phyloP scores from a whole-genome alignment of 2,888 invertebrate genomes.

The Chironomus riparius region DNA sequence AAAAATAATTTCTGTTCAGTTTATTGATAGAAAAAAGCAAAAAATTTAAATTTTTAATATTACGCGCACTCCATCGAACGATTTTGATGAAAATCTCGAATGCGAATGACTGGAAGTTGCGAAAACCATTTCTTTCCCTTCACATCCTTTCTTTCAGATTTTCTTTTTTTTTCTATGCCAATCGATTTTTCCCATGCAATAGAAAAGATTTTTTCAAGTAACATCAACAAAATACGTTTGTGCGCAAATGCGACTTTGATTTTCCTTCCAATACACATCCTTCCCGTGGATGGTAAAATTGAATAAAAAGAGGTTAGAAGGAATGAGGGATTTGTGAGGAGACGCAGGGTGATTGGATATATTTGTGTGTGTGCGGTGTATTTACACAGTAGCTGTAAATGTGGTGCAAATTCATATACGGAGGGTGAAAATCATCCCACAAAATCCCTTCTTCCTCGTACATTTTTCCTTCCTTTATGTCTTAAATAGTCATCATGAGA shows the following conservation, averaged over 20 bases:
- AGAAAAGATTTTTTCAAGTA: too few species aligned
- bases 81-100: constrained; percentile 16
- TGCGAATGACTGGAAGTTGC: constrained; percentile 13
- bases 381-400: too few species aligned
- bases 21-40: not conserved
- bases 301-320: too few species aligned
- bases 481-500: not conserved
- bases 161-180: not conserved
- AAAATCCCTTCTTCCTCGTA: not conserved
- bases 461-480: not conserved
- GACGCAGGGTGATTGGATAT: not conserved
- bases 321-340: not conserved
- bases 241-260: constrained; percentile 10
- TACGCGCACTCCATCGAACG: constrained; percentile 10
- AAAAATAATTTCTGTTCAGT: too few species aligned
- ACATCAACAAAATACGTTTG: not conserved
- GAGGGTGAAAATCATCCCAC: not conserved
- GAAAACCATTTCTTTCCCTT: not conserved
- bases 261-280: not conserved
- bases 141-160: not conserved
- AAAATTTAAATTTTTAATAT: not conserved
- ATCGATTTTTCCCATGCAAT: constrained; percentile 17
- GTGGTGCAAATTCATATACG: not conserved
- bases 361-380: not conserved
- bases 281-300: not conserved